Evolutionary conservation across 2,113 vertebrate genomes (phyloP).

Genomic region (Acrocephalus arundinaceus): DNA sequence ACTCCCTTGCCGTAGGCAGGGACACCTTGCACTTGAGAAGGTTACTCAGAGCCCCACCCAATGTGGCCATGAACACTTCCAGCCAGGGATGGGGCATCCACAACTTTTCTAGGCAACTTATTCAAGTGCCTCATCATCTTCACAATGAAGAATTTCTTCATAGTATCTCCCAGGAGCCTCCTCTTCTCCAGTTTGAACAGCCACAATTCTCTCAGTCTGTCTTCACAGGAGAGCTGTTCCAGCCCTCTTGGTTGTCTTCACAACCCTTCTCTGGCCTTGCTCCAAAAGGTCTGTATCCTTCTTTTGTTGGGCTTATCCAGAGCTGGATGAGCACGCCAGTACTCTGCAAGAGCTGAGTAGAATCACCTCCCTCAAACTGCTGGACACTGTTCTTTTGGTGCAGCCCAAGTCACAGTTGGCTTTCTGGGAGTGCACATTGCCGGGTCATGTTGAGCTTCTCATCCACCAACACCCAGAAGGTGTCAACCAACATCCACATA

Average conservation of each 20-base stretch:
- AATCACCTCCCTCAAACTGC: not conserved
- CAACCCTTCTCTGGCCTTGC: not conserved
- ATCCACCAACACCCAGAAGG: not conserved
- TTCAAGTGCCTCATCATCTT: not conserved
- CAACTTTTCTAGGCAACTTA: not conserved
- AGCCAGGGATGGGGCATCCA: not conserved
- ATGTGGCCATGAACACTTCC: not conserved
- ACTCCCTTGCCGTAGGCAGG: not conserved
- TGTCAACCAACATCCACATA: not conserved
- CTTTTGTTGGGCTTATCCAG: not conserved
- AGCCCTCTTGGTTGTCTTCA: not conserved
- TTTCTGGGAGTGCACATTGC: not conserved
- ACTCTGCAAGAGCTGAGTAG: not conserved
- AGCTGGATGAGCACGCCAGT: not conserved
- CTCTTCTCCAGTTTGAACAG: not conserved
- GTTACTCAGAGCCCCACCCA: not conserved
- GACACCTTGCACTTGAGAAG: not conserved
- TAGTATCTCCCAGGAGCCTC: not conserved
- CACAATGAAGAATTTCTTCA: not conserved
- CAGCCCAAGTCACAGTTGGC: not conserved
- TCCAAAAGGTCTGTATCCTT: not conserved
- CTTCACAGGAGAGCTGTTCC: not conserved
- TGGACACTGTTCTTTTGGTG: not conserved
- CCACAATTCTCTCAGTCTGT: not conserved
- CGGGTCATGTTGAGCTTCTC: not conserved